Conservation (phyloP, 2,113 vertebrate genomes). For the Campylomormyrus numenius region DNA sequence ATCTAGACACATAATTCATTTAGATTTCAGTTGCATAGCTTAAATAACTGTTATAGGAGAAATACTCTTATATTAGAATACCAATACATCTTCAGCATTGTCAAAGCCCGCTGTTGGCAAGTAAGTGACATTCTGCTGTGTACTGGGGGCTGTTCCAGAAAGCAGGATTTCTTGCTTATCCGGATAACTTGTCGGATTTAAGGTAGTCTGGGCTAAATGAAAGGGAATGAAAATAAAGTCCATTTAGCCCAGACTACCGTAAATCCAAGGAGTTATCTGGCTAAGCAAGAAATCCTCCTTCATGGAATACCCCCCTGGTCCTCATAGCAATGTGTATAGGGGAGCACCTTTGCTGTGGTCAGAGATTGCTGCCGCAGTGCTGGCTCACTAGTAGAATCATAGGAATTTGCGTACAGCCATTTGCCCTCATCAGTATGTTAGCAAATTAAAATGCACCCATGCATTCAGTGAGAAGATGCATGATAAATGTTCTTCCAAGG, state of each 20-base stretch:
- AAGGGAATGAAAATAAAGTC: too few relatives aligned
- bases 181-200: too few relatives aligned
- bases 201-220: too few relatives aligned
- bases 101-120: neutral
- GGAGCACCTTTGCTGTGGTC: neutral
- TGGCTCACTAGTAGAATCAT: neutral
- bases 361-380: neutral
- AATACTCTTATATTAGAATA: neutral
- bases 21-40: neutral
- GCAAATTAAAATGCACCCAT: slow-evolving; percentile 11
- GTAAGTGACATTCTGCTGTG: neutral
- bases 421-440: neutral
- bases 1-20: neutral
- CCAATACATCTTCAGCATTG: neutral
- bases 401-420: neutral
- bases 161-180: too few relatives aligned
- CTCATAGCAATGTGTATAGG: neutral
- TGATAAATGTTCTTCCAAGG: neutral
- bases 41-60: neutral
- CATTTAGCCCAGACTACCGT: too few relatives aligned
- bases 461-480: slow-evolving; percentile 5
- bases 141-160: neutral
- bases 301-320: neutral
- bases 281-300: too few relatives aligned
- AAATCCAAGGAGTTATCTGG: too few relatives aligned